Percentiles rank a stretch among this genome's conserved stretches.
These are phyloP conservation scores for Rhinichthys osculus DNA, from an alignment of 2,797 vertebrate genomes.

Conservation along the genomic window DNA sequence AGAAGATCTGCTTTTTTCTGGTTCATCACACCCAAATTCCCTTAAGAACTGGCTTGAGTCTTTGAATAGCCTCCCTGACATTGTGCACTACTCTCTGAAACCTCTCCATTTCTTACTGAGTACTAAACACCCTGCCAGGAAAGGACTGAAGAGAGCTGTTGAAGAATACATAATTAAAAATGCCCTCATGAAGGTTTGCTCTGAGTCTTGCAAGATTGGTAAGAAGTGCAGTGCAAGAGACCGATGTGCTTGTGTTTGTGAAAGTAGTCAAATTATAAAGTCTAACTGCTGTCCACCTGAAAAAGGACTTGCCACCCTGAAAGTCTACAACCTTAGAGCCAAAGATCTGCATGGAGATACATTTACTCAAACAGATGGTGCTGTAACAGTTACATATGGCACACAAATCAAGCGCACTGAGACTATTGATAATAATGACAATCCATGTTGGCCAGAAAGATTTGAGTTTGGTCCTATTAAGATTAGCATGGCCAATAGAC, in stretches of 20 bases:
- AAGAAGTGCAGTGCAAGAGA: conserved; percentile 41
- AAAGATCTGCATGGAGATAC: conserved; percentile 65
- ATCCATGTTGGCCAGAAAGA: conserved; percentile 48
- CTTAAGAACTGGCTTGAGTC: conserved; percentile 69
- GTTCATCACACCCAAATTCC: not conserved
- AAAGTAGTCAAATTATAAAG: not conserved
- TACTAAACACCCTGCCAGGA: conserved; percentile 38
- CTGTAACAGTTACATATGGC: not conserved
- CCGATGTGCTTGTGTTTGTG: conserved; percentile 66
- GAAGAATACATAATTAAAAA: conserved; percentile 68
- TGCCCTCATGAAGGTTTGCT: conserved; percentile 70
- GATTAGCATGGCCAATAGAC: not conserved
- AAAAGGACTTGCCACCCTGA: conserved; percentile 66
- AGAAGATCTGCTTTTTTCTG: conserved; percentile 68
- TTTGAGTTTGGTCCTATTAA: conserved; percentile 55
- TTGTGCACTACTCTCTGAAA: conserved; percentile 68
- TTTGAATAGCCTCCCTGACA: conserved; percentile 62
- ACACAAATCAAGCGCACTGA: not conserved
- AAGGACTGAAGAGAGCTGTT: conserved; percentile 63
- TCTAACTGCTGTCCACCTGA: conserved; percentile 70
- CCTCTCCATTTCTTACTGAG: conserved; percentile 71
- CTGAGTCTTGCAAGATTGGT: conserved; percentile 61
- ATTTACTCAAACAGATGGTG: not conserved
- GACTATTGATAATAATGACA: conserved; percentile 9
- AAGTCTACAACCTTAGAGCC: conserved; percentile 57